Conservation (phyloP, 2,797 vertebrate genomes). For the Melanotaenia nigrans region DNA sequence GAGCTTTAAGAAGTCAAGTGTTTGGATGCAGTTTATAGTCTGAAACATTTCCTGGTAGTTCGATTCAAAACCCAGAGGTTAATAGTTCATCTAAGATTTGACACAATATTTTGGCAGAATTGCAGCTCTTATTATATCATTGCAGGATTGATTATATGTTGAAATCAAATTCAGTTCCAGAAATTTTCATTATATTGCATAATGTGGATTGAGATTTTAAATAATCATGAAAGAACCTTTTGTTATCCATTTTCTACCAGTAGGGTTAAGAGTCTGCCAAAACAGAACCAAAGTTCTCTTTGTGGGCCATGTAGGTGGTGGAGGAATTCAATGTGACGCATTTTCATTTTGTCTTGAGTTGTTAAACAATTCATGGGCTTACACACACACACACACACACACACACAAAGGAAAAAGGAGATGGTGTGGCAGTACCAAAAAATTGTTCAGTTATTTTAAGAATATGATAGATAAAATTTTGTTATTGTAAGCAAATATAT, state of each 20-base stretch:
- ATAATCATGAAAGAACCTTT: background rate
- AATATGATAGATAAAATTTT: background rate
- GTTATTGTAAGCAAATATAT: background rate
- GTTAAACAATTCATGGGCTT: background rate
- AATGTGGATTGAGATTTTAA: background rate
- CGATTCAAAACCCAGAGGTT: background rate
- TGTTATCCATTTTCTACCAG: background rate
- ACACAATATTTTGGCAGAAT: too few species aligned
- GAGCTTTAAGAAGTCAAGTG: background rate
- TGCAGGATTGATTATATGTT: too few species aligned
- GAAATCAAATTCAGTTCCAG: background rate
- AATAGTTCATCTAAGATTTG: background rate
- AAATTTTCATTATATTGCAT: background rate
- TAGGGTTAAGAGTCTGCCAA: background rate
- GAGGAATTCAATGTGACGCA: constrained; percentile 6
- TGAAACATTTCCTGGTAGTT: background rate
- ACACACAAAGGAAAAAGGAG: background rate
- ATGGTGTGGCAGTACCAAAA: background rate
- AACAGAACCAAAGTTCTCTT: background rate
- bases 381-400: too few species aligned
- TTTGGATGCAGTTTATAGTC: background rate
- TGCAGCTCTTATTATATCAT: too few species aligned
- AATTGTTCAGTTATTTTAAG: background rate
- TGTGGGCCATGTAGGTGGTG: constrained; percentile 3
- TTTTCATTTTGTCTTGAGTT: background rate